Conservation (phyloP, 2,797 vertebrate species). For the Poeciliopsis paucimaculata region DNA sequence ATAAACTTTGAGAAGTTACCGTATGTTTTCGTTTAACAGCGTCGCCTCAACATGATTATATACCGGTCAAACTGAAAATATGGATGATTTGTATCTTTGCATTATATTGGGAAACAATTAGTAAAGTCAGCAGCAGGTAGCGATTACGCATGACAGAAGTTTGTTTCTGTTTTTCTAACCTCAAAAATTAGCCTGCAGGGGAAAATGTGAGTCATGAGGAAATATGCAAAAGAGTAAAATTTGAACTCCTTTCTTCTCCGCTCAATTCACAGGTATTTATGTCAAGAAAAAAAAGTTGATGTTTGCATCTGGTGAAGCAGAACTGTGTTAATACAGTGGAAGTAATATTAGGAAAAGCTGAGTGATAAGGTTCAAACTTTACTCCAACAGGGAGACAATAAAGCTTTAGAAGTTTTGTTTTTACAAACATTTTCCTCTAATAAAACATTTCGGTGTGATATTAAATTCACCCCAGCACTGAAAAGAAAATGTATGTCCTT, state of each 20-base stretch:
- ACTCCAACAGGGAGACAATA: background rate
- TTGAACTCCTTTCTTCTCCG: background rate
- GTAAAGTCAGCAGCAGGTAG: background rate
- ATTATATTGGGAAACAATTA: background rate
- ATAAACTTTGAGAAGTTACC: slow-evolving; percentile 57
- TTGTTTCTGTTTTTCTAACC: background rate
- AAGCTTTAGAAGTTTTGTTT: background rate
- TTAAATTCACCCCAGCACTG: background rate
- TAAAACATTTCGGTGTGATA: background rate
- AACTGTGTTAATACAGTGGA: background rate
- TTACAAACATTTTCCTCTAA: background rate
- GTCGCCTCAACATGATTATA: slow-evolving; percentile 26
- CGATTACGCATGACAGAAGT: background rate
- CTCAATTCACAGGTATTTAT: background rate
- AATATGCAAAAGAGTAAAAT: background rate
- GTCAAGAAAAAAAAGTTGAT: background rate
- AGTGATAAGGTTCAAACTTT: too few species aligned
- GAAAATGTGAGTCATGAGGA: background rate
- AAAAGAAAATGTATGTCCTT: background rate
- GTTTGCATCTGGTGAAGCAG: background rate
- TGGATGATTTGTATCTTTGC: background rate
- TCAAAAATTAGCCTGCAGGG: background rate
- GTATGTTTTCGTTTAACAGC: slow-evolving; percentile 31
- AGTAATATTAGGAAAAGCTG: background rate
- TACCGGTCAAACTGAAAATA: slow-evolving; percentile 14